Percentiles rank a stretch among this genome's conserved stretches.
These are phyloP conservation scores for Hyles lineata DNA, from an alignment of 2,888 invertebrate species.

Conservation along the genomic window DNA sequence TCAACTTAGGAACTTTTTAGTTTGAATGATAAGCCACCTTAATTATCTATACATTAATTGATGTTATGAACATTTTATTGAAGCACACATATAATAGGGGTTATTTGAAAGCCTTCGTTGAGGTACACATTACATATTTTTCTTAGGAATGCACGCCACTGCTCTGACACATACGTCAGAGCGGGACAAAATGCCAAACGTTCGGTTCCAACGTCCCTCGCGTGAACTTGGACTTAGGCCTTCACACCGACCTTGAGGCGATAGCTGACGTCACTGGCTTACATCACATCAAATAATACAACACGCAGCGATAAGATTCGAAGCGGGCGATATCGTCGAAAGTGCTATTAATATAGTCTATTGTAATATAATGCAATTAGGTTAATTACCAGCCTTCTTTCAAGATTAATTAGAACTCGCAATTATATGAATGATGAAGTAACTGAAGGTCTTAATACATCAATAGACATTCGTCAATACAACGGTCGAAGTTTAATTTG, in stretches of 20 bases:
- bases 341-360: neutral
- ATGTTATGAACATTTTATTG: no score
- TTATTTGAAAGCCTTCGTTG: no score
- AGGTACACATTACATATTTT: no score
- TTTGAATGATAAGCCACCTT: no score
- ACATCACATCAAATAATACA: conserved; percentile 15
- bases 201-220: conserved; percentile 11
- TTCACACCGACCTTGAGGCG: conserved; percentile 20
- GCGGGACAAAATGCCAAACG: neutral
- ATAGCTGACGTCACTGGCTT: conserved; percentile 22
- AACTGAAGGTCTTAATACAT: no score
- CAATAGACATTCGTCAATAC: no score
- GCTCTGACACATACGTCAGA: neutral
- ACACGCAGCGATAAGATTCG: neutral
- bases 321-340: neutral
- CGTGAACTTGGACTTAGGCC: conserved; percentile 16
- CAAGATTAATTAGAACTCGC: neutral
- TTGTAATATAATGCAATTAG: neutral
- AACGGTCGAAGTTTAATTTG: no score
- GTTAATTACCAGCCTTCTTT: neutral
- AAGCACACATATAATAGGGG: no score
- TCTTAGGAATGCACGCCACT: no score
- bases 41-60: no score
- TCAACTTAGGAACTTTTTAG: no score
- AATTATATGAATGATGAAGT: no score